Evolutionary conservation across 1,140 invertebrate species (phyloP).

Genomic region (Battus philenor): DNA sequence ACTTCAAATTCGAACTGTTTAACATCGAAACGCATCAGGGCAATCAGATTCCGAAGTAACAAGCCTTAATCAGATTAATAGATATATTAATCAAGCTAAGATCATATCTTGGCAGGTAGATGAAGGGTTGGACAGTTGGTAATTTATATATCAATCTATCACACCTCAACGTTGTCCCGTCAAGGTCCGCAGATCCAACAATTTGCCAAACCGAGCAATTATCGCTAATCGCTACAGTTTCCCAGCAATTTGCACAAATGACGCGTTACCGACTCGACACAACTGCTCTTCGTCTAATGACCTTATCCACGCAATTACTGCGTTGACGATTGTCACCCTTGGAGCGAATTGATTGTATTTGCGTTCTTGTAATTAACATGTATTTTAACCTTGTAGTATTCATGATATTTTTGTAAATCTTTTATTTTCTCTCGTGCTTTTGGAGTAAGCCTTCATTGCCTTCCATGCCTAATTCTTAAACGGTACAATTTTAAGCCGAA

Average conservation of each 20-base stretch:
- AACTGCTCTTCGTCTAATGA: constrained; percentile 44
- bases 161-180: constrained; percentile 18
- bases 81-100: constrained; percentile 4
- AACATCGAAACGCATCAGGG: too few species aligned
- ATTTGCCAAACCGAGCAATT: constrained; percentile 59
- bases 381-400: too few species aligned
- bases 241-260: constrained; percentile 53
- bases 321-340: constrained; percentile 30
- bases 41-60: too few species aligned
- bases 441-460: too few species aligned
- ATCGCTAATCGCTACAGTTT: constrained; percentile 61
- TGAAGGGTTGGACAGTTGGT: constrained; percentile 5
- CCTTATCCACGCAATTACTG: constrained; percentile 31
- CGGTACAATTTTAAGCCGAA: too few species aligned
- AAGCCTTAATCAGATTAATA: too few species aligned
- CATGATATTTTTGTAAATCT: too few species aligned
- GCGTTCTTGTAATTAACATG: too few species aligned
- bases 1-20: constrained; percentile 9
- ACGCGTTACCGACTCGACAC: constrained; percentile 34
- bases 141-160: constrained; percentile 18
- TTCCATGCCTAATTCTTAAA: too few species aligned
- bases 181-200: constrained; percentile 41
- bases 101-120: neutral
- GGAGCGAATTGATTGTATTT: neutral
- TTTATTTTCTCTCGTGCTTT: too few species aligned